Evolutionary conservation across 1,140 invertebrate genomes (phyloP), one percentile per base, ranked within the genome.

Genomic region (Pollicipes pollicipes): DNA sequence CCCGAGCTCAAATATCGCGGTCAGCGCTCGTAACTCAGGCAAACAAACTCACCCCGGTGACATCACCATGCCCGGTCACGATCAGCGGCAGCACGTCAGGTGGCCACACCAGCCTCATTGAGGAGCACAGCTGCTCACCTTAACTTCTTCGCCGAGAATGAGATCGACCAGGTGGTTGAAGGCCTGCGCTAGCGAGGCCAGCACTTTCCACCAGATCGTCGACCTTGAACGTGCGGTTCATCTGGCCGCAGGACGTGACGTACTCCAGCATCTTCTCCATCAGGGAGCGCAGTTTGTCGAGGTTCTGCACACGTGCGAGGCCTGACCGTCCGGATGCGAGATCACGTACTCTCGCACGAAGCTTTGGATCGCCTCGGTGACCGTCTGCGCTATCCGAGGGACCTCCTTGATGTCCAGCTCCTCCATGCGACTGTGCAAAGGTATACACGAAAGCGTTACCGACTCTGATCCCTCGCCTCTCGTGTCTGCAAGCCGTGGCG

Each of bases 151-250:
- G 67, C 73, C 74, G 30, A 82, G 76, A 32, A 80, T 75, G 30
- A 80, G 77, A 74, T 84, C 82, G 10, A 83, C 78, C 32, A 82
- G 75, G 31, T 78, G 78, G 26, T 81, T 79, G 74, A 82, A 81
- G 16, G 78, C 76, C 63, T 79, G 77, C 8, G 78, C 80, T 13
- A 83, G 75, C 37, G 75, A 76, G 27, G 77, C 77, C 71, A 82
- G 70, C 76, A 76, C 67, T 77, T n/a, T 78, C 71, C 76, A 78
- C 75, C 73, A 78, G 24, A 76, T 78, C 30, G 74, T 74, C 67
- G 66, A 74, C 70, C 32, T 35, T 68, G 31, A 66, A 29, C 17
- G 64, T 66, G 64, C 64, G 64, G 64, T 66, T 29, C 64, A 66
- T 66, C 27, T 28, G 64, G 28, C 28, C 28, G 28, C 64, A 66